Conservation (phyloP, 2,113 vertebrate species). For the Jaculus jaculus region DNA sequence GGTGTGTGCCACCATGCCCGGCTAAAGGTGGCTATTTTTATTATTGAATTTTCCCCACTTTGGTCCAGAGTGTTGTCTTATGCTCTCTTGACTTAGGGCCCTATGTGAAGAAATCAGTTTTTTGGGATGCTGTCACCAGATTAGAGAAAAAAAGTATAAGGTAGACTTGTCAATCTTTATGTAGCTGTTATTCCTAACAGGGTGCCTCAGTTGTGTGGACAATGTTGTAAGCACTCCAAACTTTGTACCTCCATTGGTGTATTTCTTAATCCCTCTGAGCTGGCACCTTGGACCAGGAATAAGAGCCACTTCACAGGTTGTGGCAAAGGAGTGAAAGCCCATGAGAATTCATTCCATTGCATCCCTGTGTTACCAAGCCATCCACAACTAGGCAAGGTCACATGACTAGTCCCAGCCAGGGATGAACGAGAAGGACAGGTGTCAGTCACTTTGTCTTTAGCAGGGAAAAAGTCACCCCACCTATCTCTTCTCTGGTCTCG, state of each 20-base stretch:
- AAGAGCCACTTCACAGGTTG: background rate
- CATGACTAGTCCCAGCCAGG: background rate
- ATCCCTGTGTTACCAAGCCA: background rate
- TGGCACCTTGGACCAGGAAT: background rate
- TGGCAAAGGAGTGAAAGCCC: background rate
- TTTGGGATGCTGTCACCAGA: background rate
- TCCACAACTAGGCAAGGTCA: background rate
- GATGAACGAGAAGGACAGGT: background rate
- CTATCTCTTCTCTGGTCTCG: background rate
- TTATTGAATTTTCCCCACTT: background rate
- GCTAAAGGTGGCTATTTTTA: background rate
- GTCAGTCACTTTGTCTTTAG: background rate
- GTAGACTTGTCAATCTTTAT: background rate
- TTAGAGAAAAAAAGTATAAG: background rate
- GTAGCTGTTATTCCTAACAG: background rate
- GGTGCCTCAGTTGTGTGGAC: too few species aligned
- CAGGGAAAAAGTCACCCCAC: background rate
- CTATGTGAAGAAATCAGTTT: background rate
- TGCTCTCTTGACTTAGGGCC: background rate
- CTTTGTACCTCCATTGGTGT: background rate
- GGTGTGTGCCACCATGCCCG: too few species aligned
- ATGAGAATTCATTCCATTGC: background rate
- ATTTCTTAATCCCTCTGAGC: background rate
- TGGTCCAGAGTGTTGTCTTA: background rate
- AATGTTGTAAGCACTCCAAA: background rate